Percentiles rank a stretch among this genome's conserved stretches.
These are phyloP conservation scores for Eupithecia exiguata DNA, from an alignment of 2,888 invertebrate genomes.

Conservation along the genomic window DNA sequence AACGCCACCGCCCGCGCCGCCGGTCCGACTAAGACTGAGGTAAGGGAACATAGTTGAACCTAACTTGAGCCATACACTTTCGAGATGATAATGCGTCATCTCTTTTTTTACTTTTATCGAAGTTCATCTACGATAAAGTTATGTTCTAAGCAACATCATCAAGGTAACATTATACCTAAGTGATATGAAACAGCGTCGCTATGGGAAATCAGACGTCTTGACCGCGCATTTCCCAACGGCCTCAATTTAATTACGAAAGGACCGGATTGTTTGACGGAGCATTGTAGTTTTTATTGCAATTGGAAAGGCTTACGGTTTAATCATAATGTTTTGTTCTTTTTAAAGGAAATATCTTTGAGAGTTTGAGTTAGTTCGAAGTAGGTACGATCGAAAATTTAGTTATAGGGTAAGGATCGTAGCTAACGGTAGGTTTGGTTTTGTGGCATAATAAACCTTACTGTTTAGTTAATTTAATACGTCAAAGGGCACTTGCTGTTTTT, in stretches of 20 bases:
- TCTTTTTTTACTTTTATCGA: no score
- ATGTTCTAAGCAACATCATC: slow-evolving; percentile 6
- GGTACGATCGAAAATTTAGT: neutral
- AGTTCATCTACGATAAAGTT: neutral
- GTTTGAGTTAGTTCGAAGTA: no score
- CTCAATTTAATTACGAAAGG: slow-evolving; percentile 30
- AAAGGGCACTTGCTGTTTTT: no score
- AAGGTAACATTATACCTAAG: slow-evolving; percentile 17
- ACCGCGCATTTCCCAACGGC: slow-evolving; percentile 35
- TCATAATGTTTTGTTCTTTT: neutral
- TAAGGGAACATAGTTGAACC: no score
- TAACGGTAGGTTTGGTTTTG: neutral
- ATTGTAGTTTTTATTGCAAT: slow-evolving; percentile 25
- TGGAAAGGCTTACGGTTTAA: slow-evolving; percentile 13
- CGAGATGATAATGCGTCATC: no score
- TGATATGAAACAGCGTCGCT: slow-evolving; percentile 22
- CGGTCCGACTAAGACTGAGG: no score
- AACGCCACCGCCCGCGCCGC: no score
- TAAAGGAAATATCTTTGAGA: neutral
- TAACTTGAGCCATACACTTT: no score
- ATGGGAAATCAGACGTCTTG: slow-evolving; percentile 38
- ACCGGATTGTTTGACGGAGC: slow-evolving; percentile 26
- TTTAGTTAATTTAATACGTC: no score
- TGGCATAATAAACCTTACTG: neutral
- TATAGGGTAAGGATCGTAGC: neutral